Evolutionary conservation across 2,113 vertebrate species (phyloP), one percentile per base, ranked within the genome.

Genomic region (Parus major): DNA sequence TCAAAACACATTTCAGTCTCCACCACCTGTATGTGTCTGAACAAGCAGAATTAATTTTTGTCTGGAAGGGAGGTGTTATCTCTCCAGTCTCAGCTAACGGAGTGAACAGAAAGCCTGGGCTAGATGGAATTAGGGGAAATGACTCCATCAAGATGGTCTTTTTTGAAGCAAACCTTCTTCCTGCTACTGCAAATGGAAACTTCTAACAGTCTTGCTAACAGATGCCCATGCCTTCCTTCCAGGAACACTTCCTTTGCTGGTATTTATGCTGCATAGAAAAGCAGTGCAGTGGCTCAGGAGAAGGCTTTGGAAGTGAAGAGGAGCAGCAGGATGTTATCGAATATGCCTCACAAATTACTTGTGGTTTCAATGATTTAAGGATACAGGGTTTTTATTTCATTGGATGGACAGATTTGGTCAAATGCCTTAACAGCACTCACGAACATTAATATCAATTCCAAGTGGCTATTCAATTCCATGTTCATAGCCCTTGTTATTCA

Each of bases 401-500:
- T 92, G 91, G 88, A 80, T 80, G 73, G 64, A 85, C 71, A 88
- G 86, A 87, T 57, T 64, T 91, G 68, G 93, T 92, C 91, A 86
- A 88, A 95, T 75, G 82, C 55, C 33, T 73, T 84, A 86, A 92
- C 64, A 86, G 76, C 49, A 36, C 60, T 86, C 0, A 0, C 0
- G 0, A 78, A 86, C 82, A 90, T 93, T 93, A 89, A 94, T 89
- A 82, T 71, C 85, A 90, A 17, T 86, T 93, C 70, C 2, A 11
- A 94, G 94, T 64, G 82, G 91, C 81, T 88, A 91, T 92, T 84
- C 81, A 86, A 64, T 94, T 93, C 84, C 75, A 28, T 59, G 49
- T 90, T 97, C 90, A 82, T 11, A 94, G 80, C 64, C 78, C 91
- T 90, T 92, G 59, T 87, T 96, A 96, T 94, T 96, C 80, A 88